Percentiles rank a stretch among this genome's conserved stretches.
Evolutionary conservation across 2,113 vertebrate species (phyloP).

Genomic region (Dromaius novaehollandiae): DNA sequence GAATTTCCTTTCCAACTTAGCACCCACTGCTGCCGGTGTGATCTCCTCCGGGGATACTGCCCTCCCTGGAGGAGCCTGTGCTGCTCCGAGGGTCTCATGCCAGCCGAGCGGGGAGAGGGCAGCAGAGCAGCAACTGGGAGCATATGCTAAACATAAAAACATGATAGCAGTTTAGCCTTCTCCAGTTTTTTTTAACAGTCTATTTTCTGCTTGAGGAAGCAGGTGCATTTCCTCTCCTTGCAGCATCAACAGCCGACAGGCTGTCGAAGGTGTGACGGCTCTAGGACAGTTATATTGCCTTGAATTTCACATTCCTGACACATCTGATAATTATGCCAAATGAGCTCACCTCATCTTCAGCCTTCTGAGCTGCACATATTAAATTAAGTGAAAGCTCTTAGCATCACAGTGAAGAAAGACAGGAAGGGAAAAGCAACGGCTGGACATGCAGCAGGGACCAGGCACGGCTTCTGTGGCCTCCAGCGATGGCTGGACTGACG

Average conservation of each 20-base stretch:
- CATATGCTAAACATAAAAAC: conserved; percentile 54
- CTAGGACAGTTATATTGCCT: conserved; percentile 57
- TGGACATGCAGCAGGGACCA: accelerated
- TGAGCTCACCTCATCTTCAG: conserved; percentile 66
- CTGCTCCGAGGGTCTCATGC: accelerated
- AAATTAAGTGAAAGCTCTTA: conserved; percentile 36
- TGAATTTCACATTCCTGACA: conserved; percentile 69
- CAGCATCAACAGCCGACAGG: conserved; percentile 46
- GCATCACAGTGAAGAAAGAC: neutral
- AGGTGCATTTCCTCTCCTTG: conserved; percentile 55
- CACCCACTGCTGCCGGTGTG: accelerated
- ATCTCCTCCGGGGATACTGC: neutral
- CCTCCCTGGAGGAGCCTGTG: neutral
- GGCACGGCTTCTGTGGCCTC: neutral
- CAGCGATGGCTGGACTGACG: neutral
- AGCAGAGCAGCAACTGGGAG: neutral
- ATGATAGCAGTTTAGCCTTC: conserved; percentile 28
- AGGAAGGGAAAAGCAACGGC: neutral
- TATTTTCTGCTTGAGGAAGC: conserved; percentile 75
- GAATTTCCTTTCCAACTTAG: accelerated
- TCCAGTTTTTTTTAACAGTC: conserved; percentile 32
- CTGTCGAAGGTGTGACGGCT: conserved; percentile 67
- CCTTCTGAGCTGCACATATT: conserved; percentile 28
- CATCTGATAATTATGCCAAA: conserved; percentile 70
- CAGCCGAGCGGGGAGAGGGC: accelerated